A percentile compares a stretch with the other conserved stretches of the same genome.
phyloP scores from a whole-genome alignment of 2,113 vertebrate genomes.

The Chascanopsetta lugubris region DNA sequence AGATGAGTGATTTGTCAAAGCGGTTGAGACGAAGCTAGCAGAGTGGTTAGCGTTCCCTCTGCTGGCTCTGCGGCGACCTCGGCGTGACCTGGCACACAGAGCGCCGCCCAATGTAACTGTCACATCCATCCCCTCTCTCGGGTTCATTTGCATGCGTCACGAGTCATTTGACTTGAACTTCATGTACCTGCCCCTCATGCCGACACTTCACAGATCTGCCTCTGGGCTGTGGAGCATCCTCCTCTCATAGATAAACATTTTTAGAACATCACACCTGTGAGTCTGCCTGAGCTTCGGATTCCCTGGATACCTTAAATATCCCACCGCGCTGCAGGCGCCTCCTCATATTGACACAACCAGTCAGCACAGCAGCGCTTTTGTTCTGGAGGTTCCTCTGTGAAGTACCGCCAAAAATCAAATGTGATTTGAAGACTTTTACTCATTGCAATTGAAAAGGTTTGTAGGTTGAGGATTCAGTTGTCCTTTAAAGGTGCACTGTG shows the following conservation, averaged over 20 bases:
- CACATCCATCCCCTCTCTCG: slow-evolving; percentile 33
- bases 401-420: no score
- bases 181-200: slow-evolving; percentile 3
- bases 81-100: slow-evolving; percentile 42
- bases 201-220: neutral
- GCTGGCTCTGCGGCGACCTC: slow-evolving; percentile 48
- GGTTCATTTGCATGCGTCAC: slow-evolving; percentile 27
- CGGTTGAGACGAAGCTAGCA: slow-evolving; percentile 23
- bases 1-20: slow-evolving; percentile 35
- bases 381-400: no score
- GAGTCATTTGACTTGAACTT: slow-evolving; percentile 30
- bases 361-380: neutral
- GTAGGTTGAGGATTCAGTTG: no score
- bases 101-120: slow-evolving; percentile 35
- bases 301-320: slow-evolving; percentile 31
- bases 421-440: no score
- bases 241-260: slow-evolving; percentile 32
- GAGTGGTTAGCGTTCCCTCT: slow-evolving; percentile 34
- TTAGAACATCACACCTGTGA: slow-evolving; percentile 10
- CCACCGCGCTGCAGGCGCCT: slow-evolving; percentile 9
- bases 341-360: slow-evolving; percentile 10
- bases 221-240: neutral
- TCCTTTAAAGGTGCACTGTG: no score
- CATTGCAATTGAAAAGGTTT: no score
- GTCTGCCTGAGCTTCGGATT: slow-evolving; percentile 34